Conservation (phyloP, 2,797 vertebrate species). For the Anas capensis region DNA sequence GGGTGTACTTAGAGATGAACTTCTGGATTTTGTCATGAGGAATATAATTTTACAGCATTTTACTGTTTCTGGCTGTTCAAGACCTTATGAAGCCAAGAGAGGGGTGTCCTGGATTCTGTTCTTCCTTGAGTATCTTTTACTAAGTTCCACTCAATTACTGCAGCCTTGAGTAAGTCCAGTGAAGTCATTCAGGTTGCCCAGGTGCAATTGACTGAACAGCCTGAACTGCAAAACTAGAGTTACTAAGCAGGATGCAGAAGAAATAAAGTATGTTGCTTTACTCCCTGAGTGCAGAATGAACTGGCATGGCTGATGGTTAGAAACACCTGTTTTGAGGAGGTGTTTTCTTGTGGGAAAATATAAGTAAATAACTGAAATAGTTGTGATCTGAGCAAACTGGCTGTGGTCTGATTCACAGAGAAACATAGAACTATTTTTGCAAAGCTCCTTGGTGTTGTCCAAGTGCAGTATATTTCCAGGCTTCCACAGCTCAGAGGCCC, state of each 20-base stretch:
- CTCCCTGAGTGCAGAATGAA: background rate
- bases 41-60: background rate
- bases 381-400: constrained; percentile 5
- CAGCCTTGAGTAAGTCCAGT: background rate
- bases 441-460: background rate
- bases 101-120: background rate
- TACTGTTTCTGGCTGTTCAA: background rate
- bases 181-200: background rate
- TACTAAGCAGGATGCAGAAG: background rate
- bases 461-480: background rate
- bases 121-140: background rate
- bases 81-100: background rate
- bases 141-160: background rate
- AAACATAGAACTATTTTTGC: background rate
- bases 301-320: background rate
- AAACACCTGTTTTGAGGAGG: constrained; percentile 22
- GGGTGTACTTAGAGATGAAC: background rate
- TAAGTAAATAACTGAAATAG: background rate
- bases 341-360: background rate
- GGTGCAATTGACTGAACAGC: background rate
- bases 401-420: constrained; percentile 6
- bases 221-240: background rate
- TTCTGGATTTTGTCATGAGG: background rate
- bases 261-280: background rate
- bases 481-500: background rate